Conservation (phyloP, 2,113 vertebrate genomes). For the Sylvilagus bachmani region DNA sequence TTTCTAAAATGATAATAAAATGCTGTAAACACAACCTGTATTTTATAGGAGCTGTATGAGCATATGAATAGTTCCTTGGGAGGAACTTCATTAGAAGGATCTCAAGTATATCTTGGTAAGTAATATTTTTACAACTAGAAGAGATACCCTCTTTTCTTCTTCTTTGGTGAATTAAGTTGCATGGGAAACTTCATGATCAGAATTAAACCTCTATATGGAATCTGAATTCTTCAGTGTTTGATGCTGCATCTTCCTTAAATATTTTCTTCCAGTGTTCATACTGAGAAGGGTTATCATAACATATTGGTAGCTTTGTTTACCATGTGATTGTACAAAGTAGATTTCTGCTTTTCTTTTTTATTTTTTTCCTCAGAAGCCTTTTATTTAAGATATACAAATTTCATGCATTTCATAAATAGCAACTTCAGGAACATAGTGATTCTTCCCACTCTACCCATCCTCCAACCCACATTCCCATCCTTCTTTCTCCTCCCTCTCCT, state of each 20-base stretch:
- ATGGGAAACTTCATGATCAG: background rate
- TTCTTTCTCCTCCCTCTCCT: too few species aligned
- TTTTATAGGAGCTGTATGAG: conserved; percentile 96
- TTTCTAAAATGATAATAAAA: conserved; percentile 33
- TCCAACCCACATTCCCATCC: too few species aligned
- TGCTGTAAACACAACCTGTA: conserved; percentile 28
- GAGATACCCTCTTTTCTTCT: background rate
- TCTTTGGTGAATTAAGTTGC: background rate
- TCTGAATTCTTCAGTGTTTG: background rate
- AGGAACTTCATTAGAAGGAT: conserved; percentile 93
- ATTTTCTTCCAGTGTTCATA: background rate
- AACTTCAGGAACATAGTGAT: too few species aligned
- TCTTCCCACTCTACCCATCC: too few species aligned
- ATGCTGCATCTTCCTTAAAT: conserved; percentile 21
- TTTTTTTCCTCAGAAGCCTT: too few species aligned
- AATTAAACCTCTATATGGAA: background rate
- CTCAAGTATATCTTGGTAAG: conserved; percentile 97
- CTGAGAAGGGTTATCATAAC: background rate
- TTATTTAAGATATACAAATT: too few species aligned
- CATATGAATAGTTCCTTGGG: conserved; percentile 97
- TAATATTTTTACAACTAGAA: conserved; percentile 21
- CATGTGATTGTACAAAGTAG: background rate
- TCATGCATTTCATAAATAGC: too few species aligned
- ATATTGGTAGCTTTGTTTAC: background rate
- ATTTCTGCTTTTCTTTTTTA: background rate